A percentile compares a stretch with the other conserved stretches of the same genome.
Evolutionary conservation across 1,140 invertebrate species (phyloP).

Genomic region (Amphibalanus amphitrite): DNA sequence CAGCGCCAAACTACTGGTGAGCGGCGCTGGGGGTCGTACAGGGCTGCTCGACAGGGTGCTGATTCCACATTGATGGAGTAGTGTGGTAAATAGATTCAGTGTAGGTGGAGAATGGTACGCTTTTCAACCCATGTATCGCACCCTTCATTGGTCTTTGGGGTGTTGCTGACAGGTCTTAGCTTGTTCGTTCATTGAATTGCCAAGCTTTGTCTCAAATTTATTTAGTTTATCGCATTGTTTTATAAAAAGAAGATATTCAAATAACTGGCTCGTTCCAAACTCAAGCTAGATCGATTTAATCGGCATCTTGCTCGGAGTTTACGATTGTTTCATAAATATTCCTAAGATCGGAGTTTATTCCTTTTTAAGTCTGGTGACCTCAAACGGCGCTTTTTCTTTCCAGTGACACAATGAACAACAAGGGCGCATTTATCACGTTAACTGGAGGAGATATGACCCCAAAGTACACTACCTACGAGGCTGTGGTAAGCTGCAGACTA

Average conservation of each 20-base stretch:
- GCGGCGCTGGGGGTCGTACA: slow-evolving; percentile 13
- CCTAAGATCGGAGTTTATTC: not conserved
- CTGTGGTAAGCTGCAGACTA: slow-evolving; percentile 50
- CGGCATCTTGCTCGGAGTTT: not conserved
- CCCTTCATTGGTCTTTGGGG: not conserved
- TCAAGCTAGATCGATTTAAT: not conserved
- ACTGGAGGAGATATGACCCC: slow-evolving; percentile 80
- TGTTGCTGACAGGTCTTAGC: not conserved
- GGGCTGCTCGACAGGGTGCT: not conserved
- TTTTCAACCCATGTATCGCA: too few relatives aligned
- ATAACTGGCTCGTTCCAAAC: not conserved
- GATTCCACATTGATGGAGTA: not conserved
- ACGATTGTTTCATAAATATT: not conserved
- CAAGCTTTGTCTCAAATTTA: too few relatives aligned
- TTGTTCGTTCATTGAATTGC: not conserved
- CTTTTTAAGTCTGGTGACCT: not conserved
- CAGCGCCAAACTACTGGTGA: slow-evolving; percentile 97
- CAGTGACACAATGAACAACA: slow-evolving; percentile 97
- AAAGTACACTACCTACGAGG: slow-evolving; percentile 76
- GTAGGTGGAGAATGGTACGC: too few relatives aligned
- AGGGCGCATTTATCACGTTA: slow-evolving; percentile 91
- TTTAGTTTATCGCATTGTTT: too few relatives aligned
- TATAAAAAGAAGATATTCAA: not conserved
- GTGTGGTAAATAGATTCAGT: not conserved
- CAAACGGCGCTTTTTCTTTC: slow-evolving; percentile 22